Percentiles rank a stretch among this genome's conserved stretches.
Conservation (phyloP, 2,113 vertebrate species). For the Ibidorhyncha struthersii region DNA sequence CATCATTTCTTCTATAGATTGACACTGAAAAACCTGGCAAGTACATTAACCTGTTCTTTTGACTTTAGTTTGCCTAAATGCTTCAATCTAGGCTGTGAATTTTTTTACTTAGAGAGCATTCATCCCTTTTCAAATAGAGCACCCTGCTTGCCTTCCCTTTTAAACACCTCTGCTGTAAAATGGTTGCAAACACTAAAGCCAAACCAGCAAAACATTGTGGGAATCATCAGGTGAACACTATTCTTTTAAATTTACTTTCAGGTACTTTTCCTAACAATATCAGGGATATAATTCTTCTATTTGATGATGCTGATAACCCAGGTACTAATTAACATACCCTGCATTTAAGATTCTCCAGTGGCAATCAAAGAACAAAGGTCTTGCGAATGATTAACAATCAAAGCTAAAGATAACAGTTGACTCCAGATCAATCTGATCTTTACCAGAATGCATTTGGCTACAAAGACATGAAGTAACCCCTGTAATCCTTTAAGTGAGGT, state of each 20-base stretch:
- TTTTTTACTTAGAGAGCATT: too few relatives aligned
- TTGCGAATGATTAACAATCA: conserved; percentile 33
- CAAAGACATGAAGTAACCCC: conserved; percentile 64
- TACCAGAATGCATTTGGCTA: conserved; percentile 46
- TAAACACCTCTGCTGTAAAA: neutral
- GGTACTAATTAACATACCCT: neutral
- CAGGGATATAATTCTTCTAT: neutral
- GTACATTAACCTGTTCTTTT: neutral
- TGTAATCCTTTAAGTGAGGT: conserved; percentile 53
- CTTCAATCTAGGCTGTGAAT: neutral
- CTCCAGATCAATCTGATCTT: conserved; percentile 55
- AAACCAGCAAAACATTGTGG: neutral
- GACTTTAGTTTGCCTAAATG: neutral
- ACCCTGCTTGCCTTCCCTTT: neutral
- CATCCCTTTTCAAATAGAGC: too few relatives aligned
- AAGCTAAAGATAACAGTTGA: conserved; percentile 50
- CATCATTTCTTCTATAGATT: neutral
- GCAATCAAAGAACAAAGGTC: conserved; percentile 21
- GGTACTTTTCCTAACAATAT: neutral
- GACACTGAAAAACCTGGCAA: neutral
- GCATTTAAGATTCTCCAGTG: neutral
- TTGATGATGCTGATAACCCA: neutral
- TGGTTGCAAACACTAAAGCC: neutral
- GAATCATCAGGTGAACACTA: neutral
- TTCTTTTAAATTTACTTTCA: conserved; percentile 2